A percentile compares a stretch with the other conserved stretches of the same genome.
phyloP scores from a whole-genome alignment of 1,140 invertebrate genomes.

The Bombus sylvicola region DNA sequence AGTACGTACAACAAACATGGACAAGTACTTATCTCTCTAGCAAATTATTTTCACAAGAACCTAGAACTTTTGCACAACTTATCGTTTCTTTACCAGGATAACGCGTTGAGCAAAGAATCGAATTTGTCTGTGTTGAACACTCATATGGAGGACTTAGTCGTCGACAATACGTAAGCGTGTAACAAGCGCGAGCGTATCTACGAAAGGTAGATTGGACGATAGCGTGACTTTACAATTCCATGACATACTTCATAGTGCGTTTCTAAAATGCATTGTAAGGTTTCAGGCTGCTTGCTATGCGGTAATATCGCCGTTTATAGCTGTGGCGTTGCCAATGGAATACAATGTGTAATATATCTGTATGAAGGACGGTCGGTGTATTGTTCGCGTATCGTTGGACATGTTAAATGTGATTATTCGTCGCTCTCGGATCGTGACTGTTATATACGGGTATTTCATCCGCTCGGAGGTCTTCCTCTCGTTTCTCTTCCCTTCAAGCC shows the following conservation, averaged over 20 bases:
- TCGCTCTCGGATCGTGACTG: constrained; percentile 52
- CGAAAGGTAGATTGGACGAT: constrained; percentile 44
- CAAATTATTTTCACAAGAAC: no score
- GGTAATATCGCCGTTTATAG: constrained; percentile 63
- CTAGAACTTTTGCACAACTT: not conserved
- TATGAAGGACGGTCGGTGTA: constrained; percentile 19
- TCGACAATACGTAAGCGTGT: constrained; percentile 3
- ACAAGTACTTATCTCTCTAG: no score
- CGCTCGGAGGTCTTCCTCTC: not conserved
- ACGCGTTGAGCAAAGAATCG: not conserved
- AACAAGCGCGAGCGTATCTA: constrained; percentile 18
- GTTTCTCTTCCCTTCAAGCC: constrained; percentile 37
- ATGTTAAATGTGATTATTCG: constrained; percentile 75
- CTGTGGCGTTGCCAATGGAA: constrained; percentile 46
- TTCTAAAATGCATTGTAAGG: constrained; percentile 45
- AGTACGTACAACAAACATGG: no score
- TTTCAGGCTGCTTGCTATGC: constrained; percentile 28
- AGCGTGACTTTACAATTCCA: constrained; percentile 48
- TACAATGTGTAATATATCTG: constrained; percentile 66
- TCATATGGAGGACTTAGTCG: constrained; percentile 30
- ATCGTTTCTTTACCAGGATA: not conserved
- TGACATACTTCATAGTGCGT: constrained; percentile 49
- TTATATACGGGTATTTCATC: constrained; percentile 36
- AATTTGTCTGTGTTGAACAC: constrained; percentile 21
- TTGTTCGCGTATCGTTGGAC: constrained; percentile 40